Percentiles rank a stretch among this genome's conserved stretches.
Evolutionary conservation across 2,888 invertebrate species (phyloP).

Genomic region (Leptarthrus brevirostris): DNA sequence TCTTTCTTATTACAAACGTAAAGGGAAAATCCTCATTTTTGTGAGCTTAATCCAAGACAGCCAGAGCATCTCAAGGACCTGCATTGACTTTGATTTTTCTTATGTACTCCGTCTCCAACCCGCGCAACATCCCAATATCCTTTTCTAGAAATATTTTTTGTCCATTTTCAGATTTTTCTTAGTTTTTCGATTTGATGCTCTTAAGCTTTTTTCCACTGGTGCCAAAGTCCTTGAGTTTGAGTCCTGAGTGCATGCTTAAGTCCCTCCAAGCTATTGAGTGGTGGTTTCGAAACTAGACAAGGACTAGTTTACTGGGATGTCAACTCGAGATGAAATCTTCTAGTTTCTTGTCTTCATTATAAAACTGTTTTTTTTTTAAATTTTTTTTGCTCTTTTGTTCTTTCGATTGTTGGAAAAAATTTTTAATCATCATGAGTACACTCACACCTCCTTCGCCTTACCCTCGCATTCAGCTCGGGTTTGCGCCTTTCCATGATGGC

Average conservation of each 20-base stretch:
- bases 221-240: slow-evolving; percentile 24
- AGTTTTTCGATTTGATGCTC: neutral
- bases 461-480: neutral
- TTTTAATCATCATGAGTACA: slow-evolving; percentile 17
- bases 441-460: slow-evolving; percentile 13
- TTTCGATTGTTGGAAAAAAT: slow-evolving; percentile 10
- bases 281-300: slow-evolving; percentile 14
- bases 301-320: slow-evolving; percentile 11
- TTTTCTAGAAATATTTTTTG: slow-evolving; percentile 9
- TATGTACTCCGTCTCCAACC: neutral
- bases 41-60: slow-evolving; percentile 27
- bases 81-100: slow-evolving; percentile 17
- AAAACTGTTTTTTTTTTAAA: slow-evolving; percentile 4
- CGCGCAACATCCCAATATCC: neutral
- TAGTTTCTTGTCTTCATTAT: neutral
- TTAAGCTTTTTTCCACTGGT: neutral
- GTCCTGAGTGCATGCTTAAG: slow-evolving; percentile 32
- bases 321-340: neutral
- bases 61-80: slow-evolving; percentile 16
- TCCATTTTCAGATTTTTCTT: slow-evolving; percentile 23
- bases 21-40: neutral
- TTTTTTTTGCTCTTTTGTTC: slow-evolving; percentile 9
- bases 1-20: neutral
- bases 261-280: slow-evolving; percentile 44
- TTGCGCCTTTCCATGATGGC: neutral